Conservation (phyloP, 2,888 invertebrate genomes). For the Tiphia femorata region DNA sequence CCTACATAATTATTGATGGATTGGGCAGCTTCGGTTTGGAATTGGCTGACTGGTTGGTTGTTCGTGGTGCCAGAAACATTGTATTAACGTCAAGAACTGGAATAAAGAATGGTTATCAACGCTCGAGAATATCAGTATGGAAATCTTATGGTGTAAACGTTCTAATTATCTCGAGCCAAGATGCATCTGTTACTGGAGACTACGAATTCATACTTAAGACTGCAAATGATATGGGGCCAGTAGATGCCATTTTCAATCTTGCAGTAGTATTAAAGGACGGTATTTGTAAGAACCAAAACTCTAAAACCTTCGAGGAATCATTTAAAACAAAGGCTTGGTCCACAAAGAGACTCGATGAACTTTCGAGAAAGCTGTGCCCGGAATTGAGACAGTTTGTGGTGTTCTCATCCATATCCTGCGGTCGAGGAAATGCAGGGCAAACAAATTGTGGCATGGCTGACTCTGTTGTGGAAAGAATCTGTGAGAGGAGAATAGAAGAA, state of each 20-base stretch:
- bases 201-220: constrained; percentile 78
- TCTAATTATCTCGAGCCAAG: constrained; percentile 76
- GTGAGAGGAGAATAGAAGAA: constrained; percentile 50
- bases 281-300: constrained; percentile 71
- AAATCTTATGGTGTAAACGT: constrained; percentile 78
- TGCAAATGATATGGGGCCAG: constrained; percentile 69
- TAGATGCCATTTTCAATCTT: constrained; percentile 78
- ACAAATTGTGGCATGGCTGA: constrained; percentile 75
- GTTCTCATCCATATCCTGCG: constrained; percentile 77
- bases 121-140: constrained; percentile 78
- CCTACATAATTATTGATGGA: constrained; percentile 81
- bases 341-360: constrained; percentile 72
- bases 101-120: constrained; percentile 85
- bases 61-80: constrained; percentile 84
- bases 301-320: constrained; percentile 70
- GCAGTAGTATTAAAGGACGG: constrained; percentile 74
- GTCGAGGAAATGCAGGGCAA: constrained; percentile 77
- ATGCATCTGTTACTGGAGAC: constrained; percentile 79
- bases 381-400: constrained; percentile 73
- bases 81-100: constrained; percentile 87
- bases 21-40: constrained; percentile 95
- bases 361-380: constrained; percentile 70
- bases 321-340: constrained; percentile 74
- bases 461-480: constrained; percentile 82
- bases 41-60: constrained; percentile 86